A percentile compares a stretch with the other conserved stretches of the same genome.
Evolutionary conservation across 1,140 invertebrate species (phyloP).

Genomic region (Lepidotrigona ventralis): DNA sequence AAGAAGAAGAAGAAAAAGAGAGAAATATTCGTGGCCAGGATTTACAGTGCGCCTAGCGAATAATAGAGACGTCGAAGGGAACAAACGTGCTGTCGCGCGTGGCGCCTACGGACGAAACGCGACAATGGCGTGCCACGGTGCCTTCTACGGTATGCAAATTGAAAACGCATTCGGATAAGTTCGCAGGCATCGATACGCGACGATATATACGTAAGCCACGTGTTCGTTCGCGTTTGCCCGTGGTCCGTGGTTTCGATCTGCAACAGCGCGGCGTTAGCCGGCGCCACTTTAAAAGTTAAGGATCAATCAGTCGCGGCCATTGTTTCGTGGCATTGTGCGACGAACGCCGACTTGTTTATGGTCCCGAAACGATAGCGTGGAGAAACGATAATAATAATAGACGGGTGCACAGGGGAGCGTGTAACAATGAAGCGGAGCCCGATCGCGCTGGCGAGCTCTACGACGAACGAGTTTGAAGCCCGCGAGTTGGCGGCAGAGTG

Average conservation of each 20-base stretch:
- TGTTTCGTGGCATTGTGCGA: slow-evolving; percentile 45
- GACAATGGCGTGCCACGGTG: slow-evolving; percentile 23
- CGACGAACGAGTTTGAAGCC: slow-evolving; percentile 24
- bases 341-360: slow-evolving; percentile 41
- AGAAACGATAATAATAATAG: slow-evolving; percentile 51
- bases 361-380: slow-evolving; percentile 33
- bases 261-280: background rate
- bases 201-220: background rate
- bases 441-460: slow-evolving; percentile 11
- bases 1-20: background rate
- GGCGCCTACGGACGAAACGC: slow-evolving; percentile 17
- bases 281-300: slow-evolving; percentile 59
- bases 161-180: slow-evolving; percentile 34
- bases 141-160: slow-evolving; percentile 42
- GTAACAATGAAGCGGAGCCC: slow-evolving; percentile 7
- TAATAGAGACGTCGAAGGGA: slow-evolving; percentile 35
- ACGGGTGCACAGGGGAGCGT: background rate
- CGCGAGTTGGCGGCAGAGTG: slow-evolving; percentile 12
- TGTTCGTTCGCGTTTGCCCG: background rate
- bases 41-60: slow-evolving; percentile 23
- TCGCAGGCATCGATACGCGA: slow-evolving; percentile 13
- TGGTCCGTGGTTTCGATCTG: background rate
- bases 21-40: background rate
- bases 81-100: slow-evolving; percentile 4
- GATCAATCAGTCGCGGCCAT: slow-evolving; percentile 57